Percentiles rank a stretch among this genome's conserved stretches.
These are phyloP conservation scores for Calypte anna DNA, from an alignment of 2,113 vertebrate species.

Conservation along the genomic window DNA sequence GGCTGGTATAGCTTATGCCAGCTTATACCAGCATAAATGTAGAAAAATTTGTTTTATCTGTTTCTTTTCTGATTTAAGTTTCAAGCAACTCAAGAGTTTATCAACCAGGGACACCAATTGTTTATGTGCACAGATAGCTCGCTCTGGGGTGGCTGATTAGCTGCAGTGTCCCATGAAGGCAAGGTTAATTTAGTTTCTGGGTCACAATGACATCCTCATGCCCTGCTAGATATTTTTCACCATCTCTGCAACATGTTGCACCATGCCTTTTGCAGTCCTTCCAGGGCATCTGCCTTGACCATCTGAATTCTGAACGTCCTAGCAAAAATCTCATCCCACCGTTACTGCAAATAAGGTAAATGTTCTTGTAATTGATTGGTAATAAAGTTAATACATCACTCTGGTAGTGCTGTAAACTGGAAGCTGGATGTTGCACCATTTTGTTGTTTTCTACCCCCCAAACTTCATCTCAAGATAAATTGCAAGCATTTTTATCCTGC, in stretches of 20 bases:
- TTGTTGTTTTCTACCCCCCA: neutral
- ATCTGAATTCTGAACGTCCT: neutral
- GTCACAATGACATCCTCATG: fast-evolving
- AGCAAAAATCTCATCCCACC: neutral
- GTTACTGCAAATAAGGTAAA: neutral
- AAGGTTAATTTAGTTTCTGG: neutral
- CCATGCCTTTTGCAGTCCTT: neutral
- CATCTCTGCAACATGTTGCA: neutral
- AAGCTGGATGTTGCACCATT: neutral
- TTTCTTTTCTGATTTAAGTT: neutral
- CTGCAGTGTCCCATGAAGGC: neutral
- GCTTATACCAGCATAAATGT: neutral
- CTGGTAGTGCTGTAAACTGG: neutral
- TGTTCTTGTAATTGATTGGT: neutral
- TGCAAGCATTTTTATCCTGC: neutral
- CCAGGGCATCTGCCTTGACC: neutral
- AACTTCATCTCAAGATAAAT: neutral
- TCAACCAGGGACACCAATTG: neutral
- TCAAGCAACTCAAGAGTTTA: neutral
- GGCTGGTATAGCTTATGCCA: neutral
- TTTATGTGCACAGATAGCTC: neutral
- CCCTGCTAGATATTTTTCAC: neutral
- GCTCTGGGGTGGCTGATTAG: neutral
- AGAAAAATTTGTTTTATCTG: neutral
- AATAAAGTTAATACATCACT: neutral